Evolutionary conservation across 2,113 vertebrate species (phyloP).

Genomic region (Ariopsis seemanni): DNA sequence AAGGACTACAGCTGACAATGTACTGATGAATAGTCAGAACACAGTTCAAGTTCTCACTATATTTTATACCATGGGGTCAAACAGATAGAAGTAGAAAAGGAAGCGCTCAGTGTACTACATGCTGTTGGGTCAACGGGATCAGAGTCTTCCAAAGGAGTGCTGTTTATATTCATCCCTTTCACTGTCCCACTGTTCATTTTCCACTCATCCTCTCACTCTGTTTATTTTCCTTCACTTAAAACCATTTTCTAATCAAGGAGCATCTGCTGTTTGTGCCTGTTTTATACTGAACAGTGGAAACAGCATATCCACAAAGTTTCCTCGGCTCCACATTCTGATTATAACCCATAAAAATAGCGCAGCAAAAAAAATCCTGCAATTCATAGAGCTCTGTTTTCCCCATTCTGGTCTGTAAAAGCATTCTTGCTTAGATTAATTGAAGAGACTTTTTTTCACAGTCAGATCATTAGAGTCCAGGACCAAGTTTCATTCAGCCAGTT

Average conservation of each 20-base stretch:
- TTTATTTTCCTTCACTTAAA: slow-evolving; percentile 1
- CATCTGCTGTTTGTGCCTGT: slow-evolving; percentile 33
- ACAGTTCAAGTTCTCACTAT: neutral
- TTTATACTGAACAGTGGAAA: slow-evolving; percentile 10
- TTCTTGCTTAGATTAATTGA: neutral
- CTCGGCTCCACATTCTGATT: neutral
- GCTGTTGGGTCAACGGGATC: neutral
- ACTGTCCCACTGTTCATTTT: neutral
- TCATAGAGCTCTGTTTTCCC: neutral
- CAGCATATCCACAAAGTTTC: slow-evolving; percentile 6
- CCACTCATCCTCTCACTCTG: neutral
- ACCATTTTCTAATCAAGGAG: slow-evolving; percentile 19
- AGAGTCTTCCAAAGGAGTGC: neutral
- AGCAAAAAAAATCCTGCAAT: slow-evolving; percentile 26
- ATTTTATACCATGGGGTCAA: neutral
- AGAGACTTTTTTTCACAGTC: slow-evolving; percentile 14
- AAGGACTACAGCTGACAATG: neutral
- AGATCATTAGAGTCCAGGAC: slow-evolving; percentile 3
- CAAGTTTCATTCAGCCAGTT: neutral
- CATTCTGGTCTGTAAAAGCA: slow-evolving; percentile 8
- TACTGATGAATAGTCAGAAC: neutral
- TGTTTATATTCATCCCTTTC: neutral
- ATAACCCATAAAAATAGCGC: neutral
- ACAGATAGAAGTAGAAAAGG: neutral
- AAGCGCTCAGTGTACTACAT: neutral